Conservation (phyloP, 2,888 invertebrate species). For the Limenitis arthemis region DNA sequence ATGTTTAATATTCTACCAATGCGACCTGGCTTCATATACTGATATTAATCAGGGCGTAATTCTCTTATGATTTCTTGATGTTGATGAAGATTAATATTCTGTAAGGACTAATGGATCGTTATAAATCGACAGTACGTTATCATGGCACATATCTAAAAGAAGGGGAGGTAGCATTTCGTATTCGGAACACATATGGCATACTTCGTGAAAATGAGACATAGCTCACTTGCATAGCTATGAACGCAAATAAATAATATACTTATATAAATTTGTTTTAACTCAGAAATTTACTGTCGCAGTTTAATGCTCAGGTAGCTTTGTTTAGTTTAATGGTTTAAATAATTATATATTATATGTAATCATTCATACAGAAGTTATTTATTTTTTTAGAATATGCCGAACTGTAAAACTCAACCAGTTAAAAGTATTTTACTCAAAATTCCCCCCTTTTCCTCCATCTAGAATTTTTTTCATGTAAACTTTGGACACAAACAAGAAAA, state of each 20-base stretch:
- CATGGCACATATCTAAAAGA: conserved; percentile 43
- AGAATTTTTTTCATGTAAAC: no score
- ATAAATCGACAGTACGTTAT: conserved; percentile 49
- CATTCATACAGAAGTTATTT: no score
- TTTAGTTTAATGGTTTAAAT: neutral
- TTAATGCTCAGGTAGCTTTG: neutral
- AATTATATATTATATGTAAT: no score
- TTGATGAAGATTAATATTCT: neutral
- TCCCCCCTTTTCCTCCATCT: no score
- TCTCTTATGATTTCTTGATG: neutral
- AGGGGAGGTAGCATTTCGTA: conserved; percentile 47
- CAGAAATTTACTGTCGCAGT: conserved; percentile 8
- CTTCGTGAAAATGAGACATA: conserved; percentile 48
- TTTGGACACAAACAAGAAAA: no score
- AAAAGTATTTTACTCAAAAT: no score
- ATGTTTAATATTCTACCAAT: no score
- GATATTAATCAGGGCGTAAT: neutral
- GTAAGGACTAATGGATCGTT: conserved; percentile 33
- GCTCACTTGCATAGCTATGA: conserved; percentile 20
- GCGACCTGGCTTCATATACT: no score
- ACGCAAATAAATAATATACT: conserved; percentile 20
- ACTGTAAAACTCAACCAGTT: neutral
- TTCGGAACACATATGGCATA: conserved; percentile 47
- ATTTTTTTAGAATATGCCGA: neutral
- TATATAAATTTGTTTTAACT: neutral